A percentile compares a stretch with the other conserved stretches of the same genome.
Conservation (phyloP, 1,140 invertebrate species). For the Lethocerus indicus region DNA sequence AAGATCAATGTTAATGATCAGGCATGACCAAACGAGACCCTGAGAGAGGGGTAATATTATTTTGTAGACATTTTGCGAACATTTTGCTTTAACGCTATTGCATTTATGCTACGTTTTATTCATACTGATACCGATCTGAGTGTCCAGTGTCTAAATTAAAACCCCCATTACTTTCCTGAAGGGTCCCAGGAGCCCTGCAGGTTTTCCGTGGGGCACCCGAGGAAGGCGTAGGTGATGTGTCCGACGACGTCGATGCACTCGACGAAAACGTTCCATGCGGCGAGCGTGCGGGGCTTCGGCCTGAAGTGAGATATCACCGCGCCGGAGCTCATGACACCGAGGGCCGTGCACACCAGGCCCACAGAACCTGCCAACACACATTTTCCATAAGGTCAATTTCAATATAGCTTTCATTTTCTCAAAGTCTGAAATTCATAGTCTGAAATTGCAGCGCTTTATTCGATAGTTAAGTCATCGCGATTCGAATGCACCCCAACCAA, state of each 20-base stretch:
- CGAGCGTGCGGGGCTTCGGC: conserved; percentile 45
- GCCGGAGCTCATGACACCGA: conserved; percentile 50
- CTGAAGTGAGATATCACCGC: conserved; percentile 50
- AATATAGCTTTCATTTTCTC: background rate
- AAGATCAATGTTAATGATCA: no score
- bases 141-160: no score
- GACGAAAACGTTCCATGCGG: conserved; percentile 53
- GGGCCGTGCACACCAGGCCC: conserved; percentile 48
- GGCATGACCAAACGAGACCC: no score
- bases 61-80: no score
- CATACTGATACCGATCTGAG: no score
- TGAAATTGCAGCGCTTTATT: no score
- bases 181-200: conserved; percentile 27
- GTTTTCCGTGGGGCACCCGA: conserved; percentile 45
- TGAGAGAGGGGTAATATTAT: no score
- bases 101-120: no score
- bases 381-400: background rate
- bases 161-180: no score
- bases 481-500: no score
- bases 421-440: background rate
- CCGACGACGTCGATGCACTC: conserved; percentile 43
- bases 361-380: conserved; percentile 33
- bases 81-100: no score
- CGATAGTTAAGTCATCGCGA: no score
- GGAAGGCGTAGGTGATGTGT: conserved; percentile 45